Conservation (phyloP, 2,797 vertebrate genomes). For the Danio albolineatus region DNA sequence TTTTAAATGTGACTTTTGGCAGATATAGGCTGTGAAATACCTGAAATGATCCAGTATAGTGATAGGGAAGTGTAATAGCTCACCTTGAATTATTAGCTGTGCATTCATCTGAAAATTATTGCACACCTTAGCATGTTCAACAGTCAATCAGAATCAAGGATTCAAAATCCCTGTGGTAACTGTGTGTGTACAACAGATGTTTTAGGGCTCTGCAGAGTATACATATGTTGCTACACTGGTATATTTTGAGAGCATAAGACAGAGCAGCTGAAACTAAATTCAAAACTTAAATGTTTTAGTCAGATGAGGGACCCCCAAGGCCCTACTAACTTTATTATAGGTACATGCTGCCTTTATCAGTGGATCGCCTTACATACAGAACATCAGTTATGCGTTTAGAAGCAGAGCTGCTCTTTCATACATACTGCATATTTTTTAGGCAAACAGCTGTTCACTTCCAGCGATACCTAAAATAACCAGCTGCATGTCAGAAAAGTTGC, state of each 20-base stretch:
- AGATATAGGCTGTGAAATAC: too few species aligned
- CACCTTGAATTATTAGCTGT: too few species aligned
- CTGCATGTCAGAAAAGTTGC: too few species aligned
- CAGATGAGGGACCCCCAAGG: background rate
- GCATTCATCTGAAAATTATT: too few species aligned
- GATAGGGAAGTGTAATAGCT: too few species aligned
- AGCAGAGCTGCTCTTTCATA: background rate
- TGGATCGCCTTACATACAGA: background rate
- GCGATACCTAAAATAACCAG: background rate
- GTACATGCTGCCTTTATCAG: slow-evolving; percentile 5
- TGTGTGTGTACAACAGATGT: background rate
- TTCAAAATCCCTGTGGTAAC: too few species aligned
- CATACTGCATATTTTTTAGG: background rate
- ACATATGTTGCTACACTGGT: slow-evolving; percentile 6
- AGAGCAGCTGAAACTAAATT: background rate
- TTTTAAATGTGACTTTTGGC: too few species aligned
- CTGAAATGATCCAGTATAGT: too few species aligned
- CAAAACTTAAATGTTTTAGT: background rate
- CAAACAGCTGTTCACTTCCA: background rate
- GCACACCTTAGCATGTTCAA: too few species aligned
- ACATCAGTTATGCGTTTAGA: background rate
- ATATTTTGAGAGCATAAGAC: slow-evolving; percentile 7
- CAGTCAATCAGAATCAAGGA: too few species aligned
- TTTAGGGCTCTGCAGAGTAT: background rate
- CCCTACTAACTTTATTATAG: slow-evolving; percentile 9